Evolutionary conservation across 2,888 invertebrate genomes (phyloP).

Genomic region (Elmis aenea): DNA sequence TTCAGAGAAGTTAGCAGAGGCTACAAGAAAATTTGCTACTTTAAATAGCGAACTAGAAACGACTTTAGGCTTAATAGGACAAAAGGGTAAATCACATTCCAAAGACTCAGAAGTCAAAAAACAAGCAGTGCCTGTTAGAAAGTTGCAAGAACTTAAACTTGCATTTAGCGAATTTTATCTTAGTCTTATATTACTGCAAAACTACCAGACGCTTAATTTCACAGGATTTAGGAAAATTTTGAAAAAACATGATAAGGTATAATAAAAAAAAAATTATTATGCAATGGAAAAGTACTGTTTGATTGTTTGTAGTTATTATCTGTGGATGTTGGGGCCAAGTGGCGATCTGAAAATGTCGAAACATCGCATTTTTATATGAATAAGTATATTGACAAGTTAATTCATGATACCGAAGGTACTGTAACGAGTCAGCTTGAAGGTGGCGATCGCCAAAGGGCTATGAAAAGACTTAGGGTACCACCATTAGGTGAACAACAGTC

Average conservation of each 20-base stretch:
- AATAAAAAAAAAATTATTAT: conserved; percentile 1
- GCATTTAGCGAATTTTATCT: conserved; percentile 90
- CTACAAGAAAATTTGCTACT: conserved; percentile 72
- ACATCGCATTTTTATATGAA: conserved; percentile 78
- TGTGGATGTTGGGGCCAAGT: conserved; percentile 68
- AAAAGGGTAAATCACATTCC: conserved; percentile 35
- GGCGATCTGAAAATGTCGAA: conserved; percentile 76
- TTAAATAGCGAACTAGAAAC: conserved; percentile 65
- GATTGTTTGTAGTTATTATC: conserved; percentile 52
- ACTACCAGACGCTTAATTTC: conserved; percentile 83
- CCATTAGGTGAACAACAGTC: conserved; percentile 80
- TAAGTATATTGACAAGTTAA: conserved; percentile 79
- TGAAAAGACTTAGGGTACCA: conserved; percentile 81
- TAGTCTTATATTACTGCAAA: conserved; percentile 78
- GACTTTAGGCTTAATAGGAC: conserved; percentile 39
- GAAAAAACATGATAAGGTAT: conserved; percentile 84
- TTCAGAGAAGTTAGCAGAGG: conserved; percentile 85
- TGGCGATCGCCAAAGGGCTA: conserved; percentile 78
- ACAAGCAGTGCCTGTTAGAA: conserved; percentile 55
- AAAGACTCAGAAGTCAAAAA: conserved; percentile 31
- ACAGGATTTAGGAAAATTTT: conserved; percentile 87
- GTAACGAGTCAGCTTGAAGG: conserved; percentile 68
- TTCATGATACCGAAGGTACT: conserved; percentile 70
- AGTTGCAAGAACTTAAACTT: conserved; percentile 75
- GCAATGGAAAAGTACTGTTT: too few relatives aligned